Percentiles rank a stretch among this genome's conserved stretches.
These are phyloP conservation scores for Sphaerophoria taeniata DNA, from an alignment of 2,888 invertebrate species.

Conservation along the genomic window DNA sequence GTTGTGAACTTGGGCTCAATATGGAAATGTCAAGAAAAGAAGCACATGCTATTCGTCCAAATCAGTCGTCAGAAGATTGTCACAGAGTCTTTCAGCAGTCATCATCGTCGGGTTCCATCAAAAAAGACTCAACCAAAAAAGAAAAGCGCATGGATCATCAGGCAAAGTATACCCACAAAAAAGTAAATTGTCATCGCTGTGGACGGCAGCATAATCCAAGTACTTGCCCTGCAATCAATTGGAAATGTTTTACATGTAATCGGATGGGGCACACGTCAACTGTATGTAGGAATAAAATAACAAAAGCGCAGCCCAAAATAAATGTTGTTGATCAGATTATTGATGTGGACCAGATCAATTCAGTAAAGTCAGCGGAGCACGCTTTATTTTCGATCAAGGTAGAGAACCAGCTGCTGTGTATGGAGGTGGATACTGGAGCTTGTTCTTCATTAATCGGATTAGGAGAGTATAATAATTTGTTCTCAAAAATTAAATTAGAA, in stretches of 20 bases:
- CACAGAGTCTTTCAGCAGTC: conserved; percentile 1
- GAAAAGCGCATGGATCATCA: too few species aligned
- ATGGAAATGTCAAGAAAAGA: not conserved
- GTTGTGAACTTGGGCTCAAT: not conserved
- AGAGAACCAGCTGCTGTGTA: not conserved
- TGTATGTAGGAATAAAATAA: not conserved
- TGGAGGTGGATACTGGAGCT: not conserved
- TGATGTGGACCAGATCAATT: not conserved
- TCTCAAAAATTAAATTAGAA: not conserved
- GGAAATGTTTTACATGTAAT: not conserved
- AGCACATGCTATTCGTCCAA: not conserved
- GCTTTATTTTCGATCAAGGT: not conserved
- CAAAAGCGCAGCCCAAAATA: not conserved
- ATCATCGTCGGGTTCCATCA: not conserved
- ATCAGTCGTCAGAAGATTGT: not conserved
- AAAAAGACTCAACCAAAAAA: too few species aligned
- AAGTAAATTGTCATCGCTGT: not conserved
- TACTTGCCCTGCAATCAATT: conserved; percentile 7
- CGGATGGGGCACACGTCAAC: too few species aligned
- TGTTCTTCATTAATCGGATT: not conserved
- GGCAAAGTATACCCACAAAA: too few species aligned
- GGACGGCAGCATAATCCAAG: not conserved
- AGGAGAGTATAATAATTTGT: conserved; percentile 1
- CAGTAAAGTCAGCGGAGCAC: not conserved
- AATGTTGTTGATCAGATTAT: conserved; percentile 2